Evolutionary conservation across 1,140 invertebrate genomes (phyloP).

Genomic region (Cydia fagiglandana): DNA sequence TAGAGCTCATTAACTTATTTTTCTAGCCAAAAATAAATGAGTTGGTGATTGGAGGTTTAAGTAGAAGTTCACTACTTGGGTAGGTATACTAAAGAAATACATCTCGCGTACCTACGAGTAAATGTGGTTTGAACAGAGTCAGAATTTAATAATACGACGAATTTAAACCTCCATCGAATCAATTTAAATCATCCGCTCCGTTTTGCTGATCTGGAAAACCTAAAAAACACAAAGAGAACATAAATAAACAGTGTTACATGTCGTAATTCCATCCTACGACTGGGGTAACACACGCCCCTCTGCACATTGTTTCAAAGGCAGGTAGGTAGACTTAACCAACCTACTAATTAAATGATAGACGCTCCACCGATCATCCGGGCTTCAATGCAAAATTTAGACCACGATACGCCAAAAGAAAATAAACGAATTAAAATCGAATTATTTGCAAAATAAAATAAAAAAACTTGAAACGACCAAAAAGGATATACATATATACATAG

Average conservation of each 20-base stretch:
- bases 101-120: too few relatives aligned
- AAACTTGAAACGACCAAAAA: too few relatives aligned
- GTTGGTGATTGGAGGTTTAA: too few relatives aligned
- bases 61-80: background rate
- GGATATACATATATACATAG: too few relatives aligned
- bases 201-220: background rate
- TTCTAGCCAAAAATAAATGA: background rate
- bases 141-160: too few relatives aligned
- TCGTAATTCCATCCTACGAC: slow-evolving; percentile 24
- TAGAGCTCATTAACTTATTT: background rate
- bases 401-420: slow-evolving; percentile 22
- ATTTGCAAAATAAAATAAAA: background rate
- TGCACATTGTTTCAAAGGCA: slow-evolving; percentile 50
- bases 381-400: slow-evolving; percentile 40
- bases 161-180: background rate
- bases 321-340: slow-evolving; percentile 48
- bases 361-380: slow-evolving; percentile 50
- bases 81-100: too few relatives aligned
- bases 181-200: background rate
- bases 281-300: slow-evolving; percentile 41
- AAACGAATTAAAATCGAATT: background rate
- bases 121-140: too few relatives aligned
- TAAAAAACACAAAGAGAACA: background rate
- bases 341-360: slow-evolving; percentile 57
- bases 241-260: slow-evolving; percentile 17